Base-by-base conservation (phyloP, 2,888 invertebrate species). In the Latheticus oryzae region DNA sequence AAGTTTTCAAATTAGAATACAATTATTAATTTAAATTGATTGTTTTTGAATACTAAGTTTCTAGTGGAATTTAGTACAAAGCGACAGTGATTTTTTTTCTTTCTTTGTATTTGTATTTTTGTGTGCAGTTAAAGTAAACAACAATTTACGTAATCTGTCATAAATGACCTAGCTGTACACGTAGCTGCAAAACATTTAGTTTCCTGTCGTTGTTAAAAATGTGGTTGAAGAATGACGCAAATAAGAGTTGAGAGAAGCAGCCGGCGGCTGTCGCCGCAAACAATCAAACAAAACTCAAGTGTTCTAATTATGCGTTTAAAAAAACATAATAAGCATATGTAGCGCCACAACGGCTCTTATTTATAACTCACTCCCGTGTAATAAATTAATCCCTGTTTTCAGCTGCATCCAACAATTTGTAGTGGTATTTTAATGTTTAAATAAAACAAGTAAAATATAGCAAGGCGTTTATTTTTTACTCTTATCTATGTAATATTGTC, bases 401-500 rank as follows among this genome's bases (percentile, higher is more conserved):
- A 47, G 16, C 48, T 26, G 35, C 45, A 47, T 54, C 35, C 33
- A 56, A 56, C 56, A 56, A 56, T 56, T 56, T 56, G 56, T 56
- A 52, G 23, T 50, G 38, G 48, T 40, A 56, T 56, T 56, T 56
- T 40, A 47, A 47, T 33, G 55, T 40, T 55, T 48, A 55, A 48
- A 38, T 55, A 45, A 55, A 55, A 48, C 48, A 32, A 48, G 48
- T 42, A 50, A 48, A 40, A 50, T 47, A 45, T 11, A 40, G 43
- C 45, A 38, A 59, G 61, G 59, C 52, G 52, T 58, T 63, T 61
- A 55, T 63, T 61, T 61, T 63, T 59, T 57, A 52, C 54, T 45
- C 54, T 55, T 65, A 63, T 65, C 62, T 65, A 48, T 28, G 57
- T 62, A 65, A 63, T 58, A 61, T 56, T 51, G 65, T 59, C 60